Base-by-base conservation (phyloP, 2,888 invertebrate genomes). In the Hydriomena furcata region DNA sequence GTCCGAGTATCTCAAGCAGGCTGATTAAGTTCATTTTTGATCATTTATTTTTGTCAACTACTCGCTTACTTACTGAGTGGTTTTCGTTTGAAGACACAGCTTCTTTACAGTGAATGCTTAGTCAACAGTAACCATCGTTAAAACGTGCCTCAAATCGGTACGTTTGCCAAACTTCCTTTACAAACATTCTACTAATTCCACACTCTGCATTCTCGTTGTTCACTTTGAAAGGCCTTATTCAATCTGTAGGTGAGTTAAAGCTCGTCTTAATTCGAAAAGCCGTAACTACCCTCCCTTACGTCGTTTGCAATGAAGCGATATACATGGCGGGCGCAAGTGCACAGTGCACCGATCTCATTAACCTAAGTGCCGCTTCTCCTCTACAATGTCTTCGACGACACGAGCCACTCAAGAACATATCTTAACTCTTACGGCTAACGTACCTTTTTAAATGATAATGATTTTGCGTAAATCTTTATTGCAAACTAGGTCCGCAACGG, bases 341-440 rank as follows among this genome's bases (percentile, higher is more conserved):
- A 21, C 42, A 12, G 21, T 44, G 43, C 43, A 35, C 43, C 27
- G 35, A 36, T 35, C 35, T 35, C 45, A 37, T 45, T 45, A 36
- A 45, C 13, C 30, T 3, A 24, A 45, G 37, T 30, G 45, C 36
- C 24, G 31, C 17, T 24, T 24, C 45, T 7, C 27, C 21, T 17
- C 13, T 25, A 35, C 43, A 35, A 34, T 35, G 28, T 45, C 36
- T 45, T 30, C n/a, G 28, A 12, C n/a, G 11, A 12, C 28, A 8
- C 28, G 5, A 37, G 6, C 6, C 36, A 28, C 24, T 23, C 37
- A 5, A 44, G 7, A 37, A 30, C 7, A 17, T 3, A 36, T 11
- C 24, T 28, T 45, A 23, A 8, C 8, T 0, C 6, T 0, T 40
- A n/a, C 28, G 4, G 2, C 21, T 11, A 44, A 13, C 6, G 36